A percentile compares a stretch with the other conserved stretches of the same genome.
These are phyloP conservation scores for Bemisia tabaci DNA, from an alignment of 1,140 invertebrate species.

Conservation along the genomic window DNA sequence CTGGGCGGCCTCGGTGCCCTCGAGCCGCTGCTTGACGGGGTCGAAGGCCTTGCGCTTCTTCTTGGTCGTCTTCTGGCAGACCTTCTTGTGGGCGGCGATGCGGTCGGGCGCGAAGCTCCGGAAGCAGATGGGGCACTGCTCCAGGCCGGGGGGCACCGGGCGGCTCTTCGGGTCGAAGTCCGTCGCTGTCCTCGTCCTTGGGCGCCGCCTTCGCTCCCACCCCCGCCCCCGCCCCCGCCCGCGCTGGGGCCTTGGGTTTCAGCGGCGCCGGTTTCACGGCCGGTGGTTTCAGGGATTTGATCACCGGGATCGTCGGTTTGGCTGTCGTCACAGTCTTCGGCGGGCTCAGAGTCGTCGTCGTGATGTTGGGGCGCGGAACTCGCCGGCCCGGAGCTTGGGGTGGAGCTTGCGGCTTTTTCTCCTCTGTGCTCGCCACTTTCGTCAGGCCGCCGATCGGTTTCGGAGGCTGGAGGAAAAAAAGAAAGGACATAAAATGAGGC, in stretches of 20 bases:
- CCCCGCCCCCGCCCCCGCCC: neutral
- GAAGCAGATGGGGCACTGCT: constrained; percentile 37
- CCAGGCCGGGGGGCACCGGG: constrained; percentile 14
- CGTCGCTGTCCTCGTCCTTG: neutral
- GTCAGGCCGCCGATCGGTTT: no score
- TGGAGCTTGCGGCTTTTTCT: neutral
- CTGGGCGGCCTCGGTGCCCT: constrained; percentile 75
- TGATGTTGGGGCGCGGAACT: neutral
- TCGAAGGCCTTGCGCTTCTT: constrained; percentile 82
- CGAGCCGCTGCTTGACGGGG: constrained; percentile 61
- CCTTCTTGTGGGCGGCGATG: constrained; percentile 61
- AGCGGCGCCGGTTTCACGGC: constrained; percentile 7
- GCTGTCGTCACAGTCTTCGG: neutral
- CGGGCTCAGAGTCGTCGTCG: neutral
- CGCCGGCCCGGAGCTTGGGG: constrained; percentile 1
- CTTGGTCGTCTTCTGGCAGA: constrained; percentile 55
- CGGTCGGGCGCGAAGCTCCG: constrained; percentile 66
- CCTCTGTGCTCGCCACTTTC: constrained; percentile 4
- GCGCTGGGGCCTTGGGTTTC: neutral
- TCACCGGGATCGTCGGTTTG: neutral
- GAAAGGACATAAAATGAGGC: no score
- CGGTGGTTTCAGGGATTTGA: neutral
- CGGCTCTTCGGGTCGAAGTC: neutral
- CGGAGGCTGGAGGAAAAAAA: no score
- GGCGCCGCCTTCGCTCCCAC: constrained; percentile 5